Percentiles rank a stretch among this genome's conserved stretches.
Evolutionary conservation across 2,113 vertebrate genomes (phyloP).

Genomic region (Ornithorhynchus anatinus): DNA sequence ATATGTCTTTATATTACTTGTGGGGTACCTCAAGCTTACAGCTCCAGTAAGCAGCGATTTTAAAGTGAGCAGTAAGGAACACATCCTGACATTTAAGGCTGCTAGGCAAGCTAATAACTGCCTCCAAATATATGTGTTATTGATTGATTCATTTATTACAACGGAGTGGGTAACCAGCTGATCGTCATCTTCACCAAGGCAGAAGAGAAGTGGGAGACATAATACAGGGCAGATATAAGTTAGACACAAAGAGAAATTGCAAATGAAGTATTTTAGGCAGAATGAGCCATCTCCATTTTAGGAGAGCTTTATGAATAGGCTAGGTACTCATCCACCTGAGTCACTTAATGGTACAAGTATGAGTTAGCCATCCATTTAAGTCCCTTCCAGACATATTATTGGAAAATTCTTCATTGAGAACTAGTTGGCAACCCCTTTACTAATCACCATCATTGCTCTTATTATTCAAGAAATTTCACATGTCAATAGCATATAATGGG

Average conservation of each 20-base stretch:
- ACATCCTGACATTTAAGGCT: background rate
- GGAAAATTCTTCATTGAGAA: background rate
- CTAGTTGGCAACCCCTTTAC: too few species aligned
- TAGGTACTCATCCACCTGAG: background rate
- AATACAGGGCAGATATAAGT: background rate
- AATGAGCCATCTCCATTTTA: background rate
- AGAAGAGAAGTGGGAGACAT: background rate
- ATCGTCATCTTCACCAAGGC: background rate
- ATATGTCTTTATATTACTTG: background rate
- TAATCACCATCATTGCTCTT: too few species aligned
- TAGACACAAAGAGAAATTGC: background rate
- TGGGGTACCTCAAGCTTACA: background rate
- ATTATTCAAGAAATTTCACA: too few species aligned
- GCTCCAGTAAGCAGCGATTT: background rate
- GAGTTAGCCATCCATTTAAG: background rate
- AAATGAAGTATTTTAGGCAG: background rate
- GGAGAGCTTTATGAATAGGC: background rate
- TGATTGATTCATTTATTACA: too few species aligned
- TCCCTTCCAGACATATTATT: background rate
- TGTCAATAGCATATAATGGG: too few species aligned
- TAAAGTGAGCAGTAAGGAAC: background rate
- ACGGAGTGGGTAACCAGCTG: background rate
- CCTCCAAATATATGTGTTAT: too few species aligned
- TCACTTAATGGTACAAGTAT: too few species aligned
- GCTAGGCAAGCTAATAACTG: too few species aligned